Base-by-base conservation (phyloP, 2,113 vertebrate genomes). In the Rhodinocichla rosea region DNA sequence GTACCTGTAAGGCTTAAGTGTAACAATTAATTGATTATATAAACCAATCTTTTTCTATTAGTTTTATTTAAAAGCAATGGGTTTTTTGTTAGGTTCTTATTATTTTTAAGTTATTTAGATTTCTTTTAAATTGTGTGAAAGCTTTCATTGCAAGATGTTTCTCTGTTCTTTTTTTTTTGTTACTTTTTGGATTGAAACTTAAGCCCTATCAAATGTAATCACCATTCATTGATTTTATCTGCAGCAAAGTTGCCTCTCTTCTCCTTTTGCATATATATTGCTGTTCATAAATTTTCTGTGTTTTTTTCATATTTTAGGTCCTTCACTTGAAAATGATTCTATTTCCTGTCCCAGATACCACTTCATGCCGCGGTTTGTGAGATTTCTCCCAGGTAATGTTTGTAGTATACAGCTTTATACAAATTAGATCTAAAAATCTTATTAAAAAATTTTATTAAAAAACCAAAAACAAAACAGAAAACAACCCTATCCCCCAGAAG, bases 341-440 rank as follows among this genome's bases (percentile, higher is more conserved):
- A 6, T 97, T 30, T 98, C 96, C 37, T 99, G 99, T 90, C 99
- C 98, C 64, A 98, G 98, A 80, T 99, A 99, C 92, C 99, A 99
- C 97, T 99, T 99, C 97, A 99, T 99, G 99, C 99, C 99, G 0
- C 99, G 99, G 42, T 99, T 99, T 90, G 99, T 99, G 89, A 94
- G 99, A 75, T 99, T 99, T 97, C 97, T 99, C 90, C 99, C 99
- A 60, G 99, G 99, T 99, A 98, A 94, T 97, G 95, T 94, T 87
- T 88, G 40, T 83, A 17, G 79, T 80, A 26, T 40, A 14, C n/a
- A 49, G 13, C 50, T 57, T 84, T 94, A 57, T 50, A 35, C 39
- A 70, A 92, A 69, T 55, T 16, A 74, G 13, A 76, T 73, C 11
- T 71, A 20, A 71, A 67, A 67, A 18, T 5, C 8, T 35, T 15